Evolutionary conservation across 2,888 invertebrate genomes (phyloP).

Genomic region (Archips crataeganus): DNA sequence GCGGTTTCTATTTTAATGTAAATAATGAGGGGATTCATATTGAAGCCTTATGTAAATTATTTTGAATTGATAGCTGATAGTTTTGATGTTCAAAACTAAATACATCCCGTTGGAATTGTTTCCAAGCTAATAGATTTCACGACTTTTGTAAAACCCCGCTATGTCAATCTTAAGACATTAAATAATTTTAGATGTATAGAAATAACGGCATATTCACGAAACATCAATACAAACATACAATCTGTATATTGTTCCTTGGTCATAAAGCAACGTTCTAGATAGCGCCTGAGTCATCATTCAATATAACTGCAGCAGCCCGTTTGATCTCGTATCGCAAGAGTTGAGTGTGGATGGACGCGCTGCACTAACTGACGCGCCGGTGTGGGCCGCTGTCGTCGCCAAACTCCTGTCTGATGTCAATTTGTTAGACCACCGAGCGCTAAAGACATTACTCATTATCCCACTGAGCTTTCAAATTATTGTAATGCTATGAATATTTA

Average conservation of each 20-base stretch:
- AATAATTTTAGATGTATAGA: neutral
- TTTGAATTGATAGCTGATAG: neutral
- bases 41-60: neutral
- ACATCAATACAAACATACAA: slow-evolving; percentile 13
- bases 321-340: slow-evolving; percentile 30
- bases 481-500: neutral
- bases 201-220: slow-evolving; percentile 21
- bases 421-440: slow-evolving; percentile 36
- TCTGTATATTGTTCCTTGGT: slow-evolving; percentile 30
- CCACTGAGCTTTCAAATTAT: neutral
- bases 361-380: slow-evolving; percentile 19
- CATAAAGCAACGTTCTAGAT: slow-evolving; percentile 38
- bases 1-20: neutral
- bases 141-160: neutral
- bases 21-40: neutral
- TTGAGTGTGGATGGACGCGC: slow-evolving; percentile 36
- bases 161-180: neutral
- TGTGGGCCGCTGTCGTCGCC: slow-evolving; percentile 34
- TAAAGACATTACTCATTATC: slow-evolving; percentile 10
- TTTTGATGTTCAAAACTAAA: neutral
- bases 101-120: neutral
- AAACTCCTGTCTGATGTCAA: slow-evolving; percentile 28
- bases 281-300: slow-evolving; percentile 38
- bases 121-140: neutral
- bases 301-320: slow-evolving; percentile 25